Conservation (phyloP, 2,113 vertebrate genomes). For the Daphoenositta chrysoptera region DNA sequence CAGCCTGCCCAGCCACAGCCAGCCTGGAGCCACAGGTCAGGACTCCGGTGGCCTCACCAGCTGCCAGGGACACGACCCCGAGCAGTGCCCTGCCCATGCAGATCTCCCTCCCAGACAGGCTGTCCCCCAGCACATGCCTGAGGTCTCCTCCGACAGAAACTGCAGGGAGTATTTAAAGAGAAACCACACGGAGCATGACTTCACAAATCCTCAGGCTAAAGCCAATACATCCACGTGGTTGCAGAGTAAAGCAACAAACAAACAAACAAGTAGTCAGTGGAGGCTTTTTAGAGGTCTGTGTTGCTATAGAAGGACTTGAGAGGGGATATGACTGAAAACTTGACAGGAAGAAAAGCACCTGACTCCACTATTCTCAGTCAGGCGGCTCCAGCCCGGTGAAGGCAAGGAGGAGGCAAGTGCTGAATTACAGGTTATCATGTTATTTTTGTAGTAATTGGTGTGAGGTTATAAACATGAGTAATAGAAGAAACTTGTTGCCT, state of each 20-base stretch:
- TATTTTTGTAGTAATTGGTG: neutral
- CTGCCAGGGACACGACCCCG: neutral
- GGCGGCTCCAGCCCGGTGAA: neutral
- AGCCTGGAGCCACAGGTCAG: neutral
- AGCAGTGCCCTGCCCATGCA: neutral
- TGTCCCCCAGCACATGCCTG: neutral
- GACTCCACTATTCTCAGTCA: neutral
- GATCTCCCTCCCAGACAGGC: neutral
- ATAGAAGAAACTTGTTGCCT: neutral
- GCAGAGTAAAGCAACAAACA: neutral
- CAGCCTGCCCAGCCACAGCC: neutral
- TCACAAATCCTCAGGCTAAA: neutral
- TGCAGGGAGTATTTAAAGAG: neutral
- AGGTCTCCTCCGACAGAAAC: neutral
- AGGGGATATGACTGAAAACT: neutral
- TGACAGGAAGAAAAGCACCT: neutral
- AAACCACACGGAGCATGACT: neutral
- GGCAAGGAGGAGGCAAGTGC: neutral
- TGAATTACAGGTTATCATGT: neutral
- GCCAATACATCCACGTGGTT: neutral
- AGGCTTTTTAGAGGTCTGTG: neutral
- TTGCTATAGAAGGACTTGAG: neutral
- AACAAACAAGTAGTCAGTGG: neutral
- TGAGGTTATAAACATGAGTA: neutral
- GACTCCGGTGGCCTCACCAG: neutral